Base-by-base conservation (phyloP, 2,888 invertebrate genomes). In the Idaea biselata region DNA sequence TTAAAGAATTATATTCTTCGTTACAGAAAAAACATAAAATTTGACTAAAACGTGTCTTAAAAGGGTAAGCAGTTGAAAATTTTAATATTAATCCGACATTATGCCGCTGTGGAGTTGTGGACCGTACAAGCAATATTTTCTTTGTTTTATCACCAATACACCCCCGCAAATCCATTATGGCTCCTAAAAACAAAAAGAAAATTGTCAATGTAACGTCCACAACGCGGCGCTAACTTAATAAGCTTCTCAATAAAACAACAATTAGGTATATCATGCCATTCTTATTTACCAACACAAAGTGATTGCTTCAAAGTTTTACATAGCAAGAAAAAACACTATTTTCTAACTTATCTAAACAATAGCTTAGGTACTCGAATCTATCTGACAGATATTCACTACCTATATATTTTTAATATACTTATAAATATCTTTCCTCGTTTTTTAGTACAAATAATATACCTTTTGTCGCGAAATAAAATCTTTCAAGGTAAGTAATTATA, bases 181-280 rank as follows among this genome's bases (percentile, higher is more conserved):
- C 77, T 79, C 91, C 91, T 91, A 91, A 88, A 91, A 91, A 89
- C 84, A 89, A 87, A 89, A 89, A 89, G 82, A 87, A 84, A 80
- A 79, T 82, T 82, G 89, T 90, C 88, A 90, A 82, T 89, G 78
- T 81, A 73, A 80, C 77, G 78, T 78, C 81, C 77, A 73, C 44
- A 73, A 68, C 72, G 60, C 62, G 59, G 59, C 44, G n/a, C 58
- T 63, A 64, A 63, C 14, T 65, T 53, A 53, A 11, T 59, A 67
- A 65, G 44, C 11, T 44, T 44, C 44, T 7, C 8, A 67, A 60
- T 58, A 63, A 74, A 72, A 66, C 62, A 66, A 60, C 60, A 63
- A 14, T 60, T 55, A 58, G 44, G 11, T 44, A 11, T 8, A 69
- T 63, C 74, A 77, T 75, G 74, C 77, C 77, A 73, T 44, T 6